These are phyloP conservation scores for Lordiphosa mommai DNA, from an alignment of 1,140 invertebrate species.

Conservation along the genomic window DNA sequence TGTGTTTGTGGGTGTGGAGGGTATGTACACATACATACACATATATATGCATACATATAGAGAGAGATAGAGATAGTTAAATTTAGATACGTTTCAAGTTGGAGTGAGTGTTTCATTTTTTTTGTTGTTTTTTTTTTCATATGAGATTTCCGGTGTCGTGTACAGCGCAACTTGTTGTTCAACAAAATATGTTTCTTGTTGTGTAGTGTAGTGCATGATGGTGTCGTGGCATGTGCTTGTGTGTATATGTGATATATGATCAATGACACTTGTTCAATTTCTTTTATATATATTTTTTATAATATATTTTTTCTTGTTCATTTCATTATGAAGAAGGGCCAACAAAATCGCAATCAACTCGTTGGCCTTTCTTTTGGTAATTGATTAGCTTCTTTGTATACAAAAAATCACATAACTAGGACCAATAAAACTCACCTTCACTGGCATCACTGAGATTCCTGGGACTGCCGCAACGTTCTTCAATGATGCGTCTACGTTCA, in stretches of 20 bases:
- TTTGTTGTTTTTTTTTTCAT: too few relatives aligned
- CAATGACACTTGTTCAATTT: conserved; percentile 30
- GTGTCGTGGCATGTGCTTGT: conserved; percentile 1
- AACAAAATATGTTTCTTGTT: conserved; percentile 1
- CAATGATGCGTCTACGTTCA: conserved; percentile 98
- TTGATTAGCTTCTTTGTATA: not conserved
- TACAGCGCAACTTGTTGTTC: not conserved
- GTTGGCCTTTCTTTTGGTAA: not conserved
- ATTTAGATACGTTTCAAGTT: not conserved
- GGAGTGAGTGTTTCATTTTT: too few relatives aligned
- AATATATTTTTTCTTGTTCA: too few relatives aligned
- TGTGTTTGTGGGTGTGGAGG: conserved; percentile 4
- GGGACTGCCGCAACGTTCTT: conserved; percentile 94
- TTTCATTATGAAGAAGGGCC: too few relatives aligned
- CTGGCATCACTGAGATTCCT: conserved; percentile 94
- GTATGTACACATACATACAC: not conserved
- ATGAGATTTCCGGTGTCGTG: not conserved
- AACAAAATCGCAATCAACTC: too few relatives aligned
- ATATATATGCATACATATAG: conserved; percentile 3
- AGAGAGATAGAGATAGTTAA: conserved; percentile 14
- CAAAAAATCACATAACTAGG: conserved; percentile 12
- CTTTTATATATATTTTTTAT: not conserved
- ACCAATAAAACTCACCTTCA: conserved; percentile 87
- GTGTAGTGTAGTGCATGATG: conserved; percentile 1
- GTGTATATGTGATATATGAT: conserved; percentile 12